Conservation (phyloP, 35 echinoderm and acorn worm genomes). For the Ophiothrix spiculata region DNA sequence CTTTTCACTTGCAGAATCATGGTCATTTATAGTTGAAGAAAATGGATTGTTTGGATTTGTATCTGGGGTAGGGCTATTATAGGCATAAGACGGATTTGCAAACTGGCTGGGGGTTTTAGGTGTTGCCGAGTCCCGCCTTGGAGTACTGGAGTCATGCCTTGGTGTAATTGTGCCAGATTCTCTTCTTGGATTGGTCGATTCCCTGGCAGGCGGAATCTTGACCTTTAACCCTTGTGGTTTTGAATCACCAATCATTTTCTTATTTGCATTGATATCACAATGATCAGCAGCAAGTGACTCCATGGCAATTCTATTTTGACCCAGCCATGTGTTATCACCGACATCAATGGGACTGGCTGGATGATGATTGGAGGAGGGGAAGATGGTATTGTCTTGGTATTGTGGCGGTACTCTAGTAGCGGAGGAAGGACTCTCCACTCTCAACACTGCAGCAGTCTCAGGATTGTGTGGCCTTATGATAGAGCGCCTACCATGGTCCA, state of each 20-base stretch:
- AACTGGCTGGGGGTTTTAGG: not conserved
- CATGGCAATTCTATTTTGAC: not conserved
- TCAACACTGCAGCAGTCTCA: slow-evolving; percentile 27
- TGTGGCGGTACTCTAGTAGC: not conserved
- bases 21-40: not conserved
- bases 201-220: not conserved
- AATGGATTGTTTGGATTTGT: not conserved
- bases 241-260: not conserved
- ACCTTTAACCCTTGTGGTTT: slow-evolving; percentile 2
- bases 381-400: not conserved
- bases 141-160: too few relatives aligned
- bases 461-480: slow-evolving; percentile 50
- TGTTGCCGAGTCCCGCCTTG: too few relatives aligned
- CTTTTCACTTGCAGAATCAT: not conserved
- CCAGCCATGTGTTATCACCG: too few relatives aligned
- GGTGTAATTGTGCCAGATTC: too few relatives aligned
- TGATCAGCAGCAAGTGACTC: not conserved
- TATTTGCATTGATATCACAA: not conserved
- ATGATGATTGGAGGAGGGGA: too few relatives aligned
- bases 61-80: not conserved
- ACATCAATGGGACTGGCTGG: too few relatives aligned
- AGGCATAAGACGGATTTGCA: not conserved
- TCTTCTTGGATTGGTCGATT: not conserved
- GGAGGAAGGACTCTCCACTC: slow-evolving; percentile 8
- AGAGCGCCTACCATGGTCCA: slow-evolving; percentile 12